Base-by-base conservation (phyloP, 2,797 vertebrate genomes). In the Harpagifer antarcticus region DNA sequence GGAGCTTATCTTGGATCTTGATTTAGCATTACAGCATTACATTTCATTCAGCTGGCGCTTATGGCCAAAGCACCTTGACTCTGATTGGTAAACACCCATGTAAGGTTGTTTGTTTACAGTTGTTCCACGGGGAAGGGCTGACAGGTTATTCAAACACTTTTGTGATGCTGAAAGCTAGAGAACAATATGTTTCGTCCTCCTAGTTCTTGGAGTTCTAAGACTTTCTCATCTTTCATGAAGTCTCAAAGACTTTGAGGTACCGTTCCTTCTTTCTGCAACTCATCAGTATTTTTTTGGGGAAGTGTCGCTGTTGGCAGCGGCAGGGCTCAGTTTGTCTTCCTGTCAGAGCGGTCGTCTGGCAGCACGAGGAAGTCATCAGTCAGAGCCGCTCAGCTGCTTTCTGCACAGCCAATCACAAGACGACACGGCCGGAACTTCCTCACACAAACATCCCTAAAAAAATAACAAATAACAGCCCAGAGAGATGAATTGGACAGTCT, bases 291-390 rank as follows among this genome's bases (percentile, higher is more conserved):
- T 82, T 37, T 37, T 68, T 14, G 66, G 71, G 27, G 2, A 65
- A 40, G 54, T 40, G 77, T 68, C 3, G 58, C 78, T 64, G 48
- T 68, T 55, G 45, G 78, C 54, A 0, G 52, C 23, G 4, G 27
- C 27, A 27, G 27, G 5, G 16, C 52, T 76, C 37, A 15, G 70
- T 86, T 86, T 65, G 75, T 83, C 74, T 84, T 73, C 48, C 79
- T 82, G 82, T 85, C 76, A 73, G 48, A 74, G 59, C 10, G 5
- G 17, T 5, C 4, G 55, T 53, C 52, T 52, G 74, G 83, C 79
- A 69, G 52, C 60, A 37, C 68, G 67, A 83, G 73, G 85, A 82
- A 82, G 77, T 71, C 74, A 78, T 86, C 66, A 55, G 45, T 82
- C 59, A 42, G 66, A 12, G 53, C 20, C 42, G 75, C 75, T 69